A percentile compares a stretch with the other conserved stretches of the same genome.
Conservation (phyloP, 53 echinoderm and acorn worm species). For the Stichopus horrens region DNA sequence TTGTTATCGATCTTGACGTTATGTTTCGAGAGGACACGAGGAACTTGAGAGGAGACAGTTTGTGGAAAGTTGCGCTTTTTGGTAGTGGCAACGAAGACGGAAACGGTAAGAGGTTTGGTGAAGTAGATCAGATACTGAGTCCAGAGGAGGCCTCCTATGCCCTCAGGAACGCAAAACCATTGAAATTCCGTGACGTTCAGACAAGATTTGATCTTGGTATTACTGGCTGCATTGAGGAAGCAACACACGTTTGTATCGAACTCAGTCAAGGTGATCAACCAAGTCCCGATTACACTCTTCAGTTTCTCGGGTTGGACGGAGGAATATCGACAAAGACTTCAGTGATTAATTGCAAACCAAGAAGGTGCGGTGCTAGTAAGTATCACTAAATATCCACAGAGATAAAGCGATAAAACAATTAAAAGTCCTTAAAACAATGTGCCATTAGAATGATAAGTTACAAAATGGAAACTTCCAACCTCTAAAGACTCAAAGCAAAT, state of each 20-base stretch:
- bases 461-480: too few relatives aligned
- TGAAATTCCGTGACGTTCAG: neutral
- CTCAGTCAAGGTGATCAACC: slow-evolving; percentile 10
- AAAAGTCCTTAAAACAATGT: neutral
- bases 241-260: slow-evolving; percentile 38
- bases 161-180: slow-evolving; percentile 13
- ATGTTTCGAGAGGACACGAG: slow-evolving; percentile 10
- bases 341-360: slow-evolving; percentile 7
- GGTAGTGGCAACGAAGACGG: slow-evolving; percentile 32
- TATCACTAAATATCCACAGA: neutral
- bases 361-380: slow-evolving; percentile 44
- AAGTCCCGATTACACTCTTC: slow-evolving; percentile 15
- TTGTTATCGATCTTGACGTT: neutral
- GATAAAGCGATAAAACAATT: neutral
- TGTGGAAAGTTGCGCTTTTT: slow-evolving; percentile 3
- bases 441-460: neutral
- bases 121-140: slow-evolving; percentile 11
- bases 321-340: neutral
- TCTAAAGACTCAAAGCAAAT: too few relatives aligned
- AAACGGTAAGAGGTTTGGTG: neutral
- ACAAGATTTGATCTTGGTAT: slow-evolving; percentile 39
- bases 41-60: slow-evolving; percentile 2
- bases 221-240: slow-evolving; percentile 25
- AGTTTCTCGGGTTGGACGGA: neutral
- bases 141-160: neutral